Percentiles rank a stretch among this genome's conserved stretches.
Evolutionary conservation across 1,140 invertebrate species (phyloP).

Genomic region (Tetraneura akinire): DNA sequence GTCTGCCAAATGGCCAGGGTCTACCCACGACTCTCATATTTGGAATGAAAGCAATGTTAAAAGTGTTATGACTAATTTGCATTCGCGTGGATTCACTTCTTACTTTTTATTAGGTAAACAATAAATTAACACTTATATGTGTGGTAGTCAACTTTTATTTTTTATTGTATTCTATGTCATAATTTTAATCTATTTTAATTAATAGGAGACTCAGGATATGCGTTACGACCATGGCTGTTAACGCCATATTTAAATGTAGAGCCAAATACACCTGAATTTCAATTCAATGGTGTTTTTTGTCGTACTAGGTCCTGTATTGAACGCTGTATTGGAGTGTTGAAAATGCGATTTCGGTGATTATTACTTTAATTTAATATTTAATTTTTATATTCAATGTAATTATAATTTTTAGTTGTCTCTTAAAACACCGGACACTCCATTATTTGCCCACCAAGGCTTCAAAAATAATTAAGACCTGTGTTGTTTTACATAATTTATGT

Average conservation of each 20-base stretch:
- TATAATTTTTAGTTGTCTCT: too few relatives aligned
- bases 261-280: not conserved
- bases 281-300: not conserved
- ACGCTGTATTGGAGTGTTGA: not conserved
- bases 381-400: too few relatives aligned
- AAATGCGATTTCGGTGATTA: not conserved
- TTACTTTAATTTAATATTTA: too few relatives aligned
- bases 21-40: not conserved
- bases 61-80: not conserved
- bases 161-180: too few relatives aligned
- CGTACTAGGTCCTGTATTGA: not conserved
- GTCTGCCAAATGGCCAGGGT: too few relatives aligned
- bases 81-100: not conserved
- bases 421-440: too few relatives aligned
- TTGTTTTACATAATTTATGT: too few relatives aligned
- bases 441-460: too few relatives aligned
- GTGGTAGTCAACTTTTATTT: too few relatives aligned
- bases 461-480: too few relatives aligned
- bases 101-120: not conserved
- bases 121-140: too few relatives aligned
- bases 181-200: too few relatives aligned
- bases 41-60: not conserved
- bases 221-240: not conserved
- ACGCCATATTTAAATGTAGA: not conserved
- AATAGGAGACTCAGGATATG: not conserved